phyloP scores from a whole-genome alignment of 2,797 vertebrate species.

The Notolabrus celidotus region DNA sequence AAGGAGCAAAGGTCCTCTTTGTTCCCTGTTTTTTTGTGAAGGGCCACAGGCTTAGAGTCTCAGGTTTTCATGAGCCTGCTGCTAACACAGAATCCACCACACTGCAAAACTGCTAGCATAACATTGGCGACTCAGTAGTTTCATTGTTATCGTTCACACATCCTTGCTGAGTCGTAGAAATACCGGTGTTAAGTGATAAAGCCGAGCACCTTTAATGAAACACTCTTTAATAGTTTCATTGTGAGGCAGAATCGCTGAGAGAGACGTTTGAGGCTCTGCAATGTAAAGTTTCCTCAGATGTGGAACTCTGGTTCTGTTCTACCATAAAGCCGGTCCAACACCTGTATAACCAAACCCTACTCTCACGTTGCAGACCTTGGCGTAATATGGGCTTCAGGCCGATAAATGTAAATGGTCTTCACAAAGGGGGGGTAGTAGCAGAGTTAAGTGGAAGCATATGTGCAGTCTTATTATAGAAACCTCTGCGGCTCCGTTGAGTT shows the following conservation, averaged over 20 bases:
- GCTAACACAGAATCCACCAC: conserved; percentile 34
- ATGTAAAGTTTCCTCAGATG: conserved; percentile 38
- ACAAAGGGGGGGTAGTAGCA: conserved; percentile 40
- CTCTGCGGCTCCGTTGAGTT: conserved; percentile 56
- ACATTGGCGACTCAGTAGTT: conserved; percentile 38
- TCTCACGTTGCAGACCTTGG: conserved; percentile 45
- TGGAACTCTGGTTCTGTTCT: conserved; percentile 33
- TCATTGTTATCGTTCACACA: conserved; percentile 57
- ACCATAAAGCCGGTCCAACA: conserved; percentile 38
- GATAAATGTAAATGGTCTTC: conserved; percentile 62
- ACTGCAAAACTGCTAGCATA: conserved; percentile 48
- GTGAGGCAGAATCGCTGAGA: conserved; percentile 51
- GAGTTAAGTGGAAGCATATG: conserved; percentile 77
- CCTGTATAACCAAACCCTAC: conserved; percentile 63
- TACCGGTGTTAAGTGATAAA: conserved; percentile 30
- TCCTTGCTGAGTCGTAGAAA: conserved; percentile 60
- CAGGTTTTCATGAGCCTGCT: conserved; percentile 51
- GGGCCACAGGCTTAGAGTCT: neutral
- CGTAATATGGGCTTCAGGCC: conserved; percentile 45
- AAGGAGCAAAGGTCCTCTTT: conserved; percentile 55
- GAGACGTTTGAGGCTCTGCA: conserved; percentile 10
- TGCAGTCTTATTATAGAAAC: conserved; percentile 57
- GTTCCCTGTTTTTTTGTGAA: conserved; percentile 14
- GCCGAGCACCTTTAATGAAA: conserved; percentile 25
- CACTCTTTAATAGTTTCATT: conserved; percentile 37